These are phyloP conservation scores for Actinemys pallida DNA, from an alignment of 2,113 vertebrate genomes.

Conservation along the genomic window DNA sequence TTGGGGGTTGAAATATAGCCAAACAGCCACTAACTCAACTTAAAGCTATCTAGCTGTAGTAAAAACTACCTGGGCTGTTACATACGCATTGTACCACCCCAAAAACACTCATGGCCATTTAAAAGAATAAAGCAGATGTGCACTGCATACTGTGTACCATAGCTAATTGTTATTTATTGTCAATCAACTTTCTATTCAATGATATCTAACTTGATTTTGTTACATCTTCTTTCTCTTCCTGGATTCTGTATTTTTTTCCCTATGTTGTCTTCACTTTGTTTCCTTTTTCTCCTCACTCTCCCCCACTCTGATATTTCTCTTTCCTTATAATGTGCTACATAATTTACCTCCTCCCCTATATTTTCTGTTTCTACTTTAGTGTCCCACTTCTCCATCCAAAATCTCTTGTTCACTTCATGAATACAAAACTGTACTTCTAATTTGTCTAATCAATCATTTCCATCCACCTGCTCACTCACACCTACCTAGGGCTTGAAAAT, in stretches of 20 bases:
- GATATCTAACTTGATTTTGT: not conserved
- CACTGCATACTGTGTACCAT: not conserved
- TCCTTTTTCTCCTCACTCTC: not conserved
- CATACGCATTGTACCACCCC: not conserved
- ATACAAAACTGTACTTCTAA: not conserved
- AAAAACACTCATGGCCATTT: not conserved
- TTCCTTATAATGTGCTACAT: not conserved
- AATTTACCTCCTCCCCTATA: rapidly evolving
- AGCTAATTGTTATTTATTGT: not conserved
- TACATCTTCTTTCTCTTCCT: not conserved
- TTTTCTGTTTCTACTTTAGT: not conserved
- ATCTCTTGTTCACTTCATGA: not conserved
- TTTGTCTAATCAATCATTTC: not conserved
- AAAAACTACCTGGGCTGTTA: not conserved
- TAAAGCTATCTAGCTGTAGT: not conserved
- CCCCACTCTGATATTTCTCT: not conserved
- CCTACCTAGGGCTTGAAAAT: not conserved
- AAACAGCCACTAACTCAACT: not conserved
- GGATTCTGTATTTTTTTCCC: not conserved
- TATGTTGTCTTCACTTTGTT: not conserved
- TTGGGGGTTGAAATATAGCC: not conserved
- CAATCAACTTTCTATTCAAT: not conserved
- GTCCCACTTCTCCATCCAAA: not conserved
- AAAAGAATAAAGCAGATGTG: not conserved
- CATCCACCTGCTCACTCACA: not conserved